These are phyloP conservation scores for Eulimnadia texana DNA, from an alignment of 1,140 invertebrate species.

Conservation along the genomic window DNA sequence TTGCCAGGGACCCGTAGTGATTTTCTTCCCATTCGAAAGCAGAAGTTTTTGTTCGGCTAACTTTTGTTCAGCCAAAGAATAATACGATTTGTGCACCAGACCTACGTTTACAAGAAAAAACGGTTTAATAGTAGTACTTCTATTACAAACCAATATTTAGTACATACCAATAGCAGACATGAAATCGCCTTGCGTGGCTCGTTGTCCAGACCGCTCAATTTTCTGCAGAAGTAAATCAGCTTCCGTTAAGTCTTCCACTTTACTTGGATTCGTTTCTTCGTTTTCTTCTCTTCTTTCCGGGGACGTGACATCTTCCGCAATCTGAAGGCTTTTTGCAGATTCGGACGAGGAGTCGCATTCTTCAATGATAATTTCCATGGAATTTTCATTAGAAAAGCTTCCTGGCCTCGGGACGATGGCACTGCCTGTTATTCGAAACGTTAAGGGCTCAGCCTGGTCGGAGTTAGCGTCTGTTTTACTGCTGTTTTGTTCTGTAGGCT, in stretches of 20 bases:
- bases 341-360: background rate
- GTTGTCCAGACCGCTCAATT: background rate
- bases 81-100: background rate
- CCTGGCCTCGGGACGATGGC: background rate
- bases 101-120: background rate
- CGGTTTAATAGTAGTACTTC: background rate
- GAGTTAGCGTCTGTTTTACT: no score
- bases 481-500: background rate
- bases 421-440: background rate
- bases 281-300: background rate
- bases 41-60: background rate
- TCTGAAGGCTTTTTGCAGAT: background rate
- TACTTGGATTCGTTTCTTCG: background rate
- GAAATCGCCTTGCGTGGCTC: background rate
- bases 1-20: slow-evolving; percentile 8
- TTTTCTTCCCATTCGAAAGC: slow-evolving; percentile 3
- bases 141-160: background rate
- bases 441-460: background rate
- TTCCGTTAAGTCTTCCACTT: background rate
- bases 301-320: background rate
- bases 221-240: slow-evolving; percentile 1
- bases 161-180: slow-evolving; percentile 2
- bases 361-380: background rate
- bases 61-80: background rate
- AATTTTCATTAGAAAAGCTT: background rate